These are phyloP conservation scores for Cochlearius cochlearius DNA, from an alignment of 2,113 vertebrate genomes.

Conservation along the genomic window DNA sequence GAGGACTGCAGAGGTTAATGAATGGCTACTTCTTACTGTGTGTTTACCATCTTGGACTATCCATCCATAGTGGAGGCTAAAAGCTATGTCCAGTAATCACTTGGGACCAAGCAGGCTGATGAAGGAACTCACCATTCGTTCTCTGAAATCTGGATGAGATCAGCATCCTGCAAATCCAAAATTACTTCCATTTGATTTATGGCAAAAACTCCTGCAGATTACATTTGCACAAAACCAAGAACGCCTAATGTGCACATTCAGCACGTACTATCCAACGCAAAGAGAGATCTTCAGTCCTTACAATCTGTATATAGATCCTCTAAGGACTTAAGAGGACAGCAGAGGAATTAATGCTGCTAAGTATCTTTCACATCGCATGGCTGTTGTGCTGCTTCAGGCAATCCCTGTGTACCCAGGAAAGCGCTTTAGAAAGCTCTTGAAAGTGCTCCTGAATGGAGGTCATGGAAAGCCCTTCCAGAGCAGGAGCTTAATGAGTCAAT, in stretches of 20 bases:
- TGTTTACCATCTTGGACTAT: no score
- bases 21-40: neutral
- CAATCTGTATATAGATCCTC: no score
- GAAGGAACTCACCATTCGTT: neutral
- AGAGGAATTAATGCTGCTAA: neutral
- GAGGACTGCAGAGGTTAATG: neutral
- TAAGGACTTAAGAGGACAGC: neutral
- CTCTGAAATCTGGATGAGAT: neutral
- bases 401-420: neutral
- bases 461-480: neutral
- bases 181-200: neutral
- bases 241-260: neutral
- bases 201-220: neutral
- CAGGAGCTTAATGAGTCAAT: neutral
- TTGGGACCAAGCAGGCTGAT: neutral
- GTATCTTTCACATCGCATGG: neutral
- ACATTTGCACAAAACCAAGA: neutral
- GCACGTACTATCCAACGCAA: fast-evolving
- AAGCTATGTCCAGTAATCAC: neutral
- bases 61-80: neutral
- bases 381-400: neutral
- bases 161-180: neutral
- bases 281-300: neutral
- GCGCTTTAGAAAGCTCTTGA: neutral
- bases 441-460: neutral